These are phyloP conservation scores for Zapornia atra DNA, from an alignment of 2,113 vertebrate genomes.

Conservation along the genomic window DNA sequence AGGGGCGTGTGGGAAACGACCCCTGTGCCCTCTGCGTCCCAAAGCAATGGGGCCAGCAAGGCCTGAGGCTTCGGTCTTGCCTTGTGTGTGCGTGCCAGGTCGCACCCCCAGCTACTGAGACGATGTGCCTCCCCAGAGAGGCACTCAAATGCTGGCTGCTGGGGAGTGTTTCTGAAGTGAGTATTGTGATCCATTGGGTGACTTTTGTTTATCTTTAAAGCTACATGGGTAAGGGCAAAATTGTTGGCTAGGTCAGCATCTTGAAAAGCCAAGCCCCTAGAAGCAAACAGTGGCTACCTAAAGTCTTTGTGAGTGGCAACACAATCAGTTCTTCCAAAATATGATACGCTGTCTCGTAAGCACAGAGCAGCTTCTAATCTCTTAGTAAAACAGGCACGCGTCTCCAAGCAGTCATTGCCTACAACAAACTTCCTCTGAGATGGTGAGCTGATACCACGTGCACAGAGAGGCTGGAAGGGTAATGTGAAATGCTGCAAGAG, in stretches of 20 bases:
- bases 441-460: background rate
- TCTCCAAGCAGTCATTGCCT: background rate
- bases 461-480: background rate
- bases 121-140: accelerated
- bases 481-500: background rate
- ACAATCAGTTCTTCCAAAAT: background rate
- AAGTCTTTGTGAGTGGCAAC: background rate
- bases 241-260: accelerated
- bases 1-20: accelerated
- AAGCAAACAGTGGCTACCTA: background rate
- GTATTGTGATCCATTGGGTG: accelerated
- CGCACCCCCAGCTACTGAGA: accelerated
- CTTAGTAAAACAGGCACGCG: background rate
- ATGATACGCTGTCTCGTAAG: background rate
- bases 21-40: accelerated
- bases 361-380: accelerated
- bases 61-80: too few species aligned
- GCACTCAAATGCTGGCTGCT: accelerated
- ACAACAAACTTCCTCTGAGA: accelerated
- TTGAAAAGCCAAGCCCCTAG: background rate
- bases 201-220: background rate
- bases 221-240: accelerated
- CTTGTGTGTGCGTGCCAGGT: accelerated
- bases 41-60: accelerated
- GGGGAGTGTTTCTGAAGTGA: background rate